phyloP scores from a whole-genome alignment of 2,797 vertebrate species.

The Aeoliscus strigatus region DNA sequence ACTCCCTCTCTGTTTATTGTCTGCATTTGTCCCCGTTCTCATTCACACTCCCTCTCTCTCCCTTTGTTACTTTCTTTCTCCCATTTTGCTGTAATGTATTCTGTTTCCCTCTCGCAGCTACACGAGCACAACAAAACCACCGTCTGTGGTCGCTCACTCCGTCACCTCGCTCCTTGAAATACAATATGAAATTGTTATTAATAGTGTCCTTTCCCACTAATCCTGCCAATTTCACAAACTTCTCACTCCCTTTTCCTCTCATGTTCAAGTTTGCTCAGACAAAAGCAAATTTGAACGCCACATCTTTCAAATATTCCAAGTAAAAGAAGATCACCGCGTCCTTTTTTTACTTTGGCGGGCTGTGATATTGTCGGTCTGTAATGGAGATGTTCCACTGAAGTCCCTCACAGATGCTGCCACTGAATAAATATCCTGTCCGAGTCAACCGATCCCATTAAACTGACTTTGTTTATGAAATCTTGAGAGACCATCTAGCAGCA shows the following conservation, averaged over 20 bases:
- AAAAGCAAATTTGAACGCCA: too few species aligned
- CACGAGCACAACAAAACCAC: conserved; percentile 8
- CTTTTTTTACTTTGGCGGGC: too few species aligned
- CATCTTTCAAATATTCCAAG: too few species aligned
- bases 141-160: conserved; percentile 8
- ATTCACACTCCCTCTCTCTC: conserved; percentile 1
- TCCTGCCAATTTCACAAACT: too few species aligned
- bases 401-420: conserved; percentile 24
- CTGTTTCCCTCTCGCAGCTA: conserved; percentile 3
- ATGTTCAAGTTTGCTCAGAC: too few species aligned
- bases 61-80: conserved; percentile 10
- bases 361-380: too few species aligned
- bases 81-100: conserved; percentile 6
- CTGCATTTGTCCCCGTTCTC: conserved; percentile 12
- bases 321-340: too few species aligned
- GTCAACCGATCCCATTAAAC: conserved; percentile 26
- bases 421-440: conserved; percentile 41
- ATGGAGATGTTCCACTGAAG: conserved; percentile 25
- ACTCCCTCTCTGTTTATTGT: conserved; percentile 19
- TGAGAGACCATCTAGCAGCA: conserved; percentile 7
- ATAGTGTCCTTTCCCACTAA: too few species aligned
- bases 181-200: too few species aligned
- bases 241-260: too few species aligned
- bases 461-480: background rate
- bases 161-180: background rate